These are phyloP conservation scores for Prunella strophiata DNA, from an alignment of 2,797 vertebrate species.

Conservation along the genomic window DNA sequence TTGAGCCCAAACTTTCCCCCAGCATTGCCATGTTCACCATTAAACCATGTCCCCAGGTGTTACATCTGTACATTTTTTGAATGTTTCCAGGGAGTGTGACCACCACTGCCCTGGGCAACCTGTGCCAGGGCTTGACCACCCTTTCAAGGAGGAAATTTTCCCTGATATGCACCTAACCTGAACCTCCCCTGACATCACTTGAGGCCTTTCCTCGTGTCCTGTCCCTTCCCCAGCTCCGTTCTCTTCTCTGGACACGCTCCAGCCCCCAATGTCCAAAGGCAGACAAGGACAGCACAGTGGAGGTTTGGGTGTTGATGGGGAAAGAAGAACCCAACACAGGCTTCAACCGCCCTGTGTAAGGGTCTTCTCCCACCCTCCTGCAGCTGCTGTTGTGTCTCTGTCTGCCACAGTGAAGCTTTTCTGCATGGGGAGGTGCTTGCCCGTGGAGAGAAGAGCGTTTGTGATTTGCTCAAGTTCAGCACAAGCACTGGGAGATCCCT, in stretches of 20 bases:
- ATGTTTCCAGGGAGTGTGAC: background rate
- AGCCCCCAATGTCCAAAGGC: background rate
- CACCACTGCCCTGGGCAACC: background rate
- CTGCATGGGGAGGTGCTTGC: background rate
- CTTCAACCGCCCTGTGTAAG: background rate
- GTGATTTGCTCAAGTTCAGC: background rate
- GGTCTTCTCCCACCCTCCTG: background rate
- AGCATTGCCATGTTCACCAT: background rate
- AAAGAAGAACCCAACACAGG: background rate
- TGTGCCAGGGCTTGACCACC: background rate
- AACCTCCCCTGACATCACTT: background rate
- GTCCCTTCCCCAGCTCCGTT: background rate
- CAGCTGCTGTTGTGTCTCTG: background rate
- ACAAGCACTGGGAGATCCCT: background rate
- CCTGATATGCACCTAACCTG: background rate
- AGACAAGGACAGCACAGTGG: rapidly evolving
- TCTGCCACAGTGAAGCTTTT: background rate
- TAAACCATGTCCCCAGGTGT: background rate
- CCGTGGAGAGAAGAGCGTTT: background rate
- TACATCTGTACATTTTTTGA: background rate
- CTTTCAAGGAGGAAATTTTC: background rate
- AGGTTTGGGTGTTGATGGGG: background rate
- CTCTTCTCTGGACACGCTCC: background rate
- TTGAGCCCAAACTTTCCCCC: background rate
- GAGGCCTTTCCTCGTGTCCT: background rate